These are phyloP conservation scores for Cochlearius cochlearius DNA, from an alignment of 2,113 vertebrate species.

Conservation along the genomic window DNA sequence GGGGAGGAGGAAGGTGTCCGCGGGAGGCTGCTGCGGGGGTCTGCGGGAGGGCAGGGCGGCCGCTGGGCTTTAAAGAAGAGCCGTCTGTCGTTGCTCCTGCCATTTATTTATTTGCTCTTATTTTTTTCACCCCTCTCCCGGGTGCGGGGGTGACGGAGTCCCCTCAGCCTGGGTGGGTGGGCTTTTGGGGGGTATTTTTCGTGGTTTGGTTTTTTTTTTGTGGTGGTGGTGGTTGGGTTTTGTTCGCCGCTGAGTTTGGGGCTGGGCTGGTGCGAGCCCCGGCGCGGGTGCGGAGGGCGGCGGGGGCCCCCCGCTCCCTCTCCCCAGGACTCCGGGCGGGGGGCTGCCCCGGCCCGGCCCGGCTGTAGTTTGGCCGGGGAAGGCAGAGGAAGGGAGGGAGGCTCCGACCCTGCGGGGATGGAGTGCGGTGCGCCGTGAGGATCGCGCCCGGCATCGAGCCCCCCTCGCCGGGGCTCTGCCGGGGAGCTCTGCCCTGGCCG, in stretches of 20 bases:
- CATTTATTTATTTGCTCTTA: not conserved
- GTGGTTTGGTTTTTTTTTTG: not conserved
- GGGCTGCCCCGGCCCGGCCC: not conserved
- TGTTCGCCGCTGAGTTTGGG: not conserved
- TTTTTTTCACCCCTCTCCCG: not conserved
- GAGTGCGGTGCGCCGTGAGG: not conserved
- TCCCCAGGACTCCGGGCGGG: not conserved
- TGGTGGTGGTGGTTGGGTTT: not conserved
- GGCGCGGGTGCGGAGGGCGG: not conserved
- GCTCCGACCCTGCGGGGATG: not conserved
- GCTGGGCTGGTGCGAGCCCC: not conserved
- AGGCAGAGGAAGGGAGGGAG: not conserved
- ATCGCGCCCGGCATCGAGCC: not conserved
- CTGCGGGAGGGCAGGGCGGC: not conserved
- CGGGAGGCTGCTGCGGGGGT: not conserved
- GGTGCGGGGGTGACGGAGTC: not conserved
- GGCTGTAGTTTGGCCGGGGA: not conserved
- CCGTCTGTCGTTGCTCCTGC: not conserved
- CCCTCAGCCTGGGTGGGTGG: slow-evolving; percentile 8
- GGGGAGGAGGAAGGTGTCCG: not conserved
- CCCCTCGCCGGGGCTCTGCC: not conserved
- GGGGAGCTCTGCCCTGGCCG: not conserved
- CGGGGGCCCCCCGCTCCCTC: not conserved
- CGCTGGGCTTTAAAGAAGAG: not conserved
- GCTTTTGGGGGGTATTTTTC: no score